Percentiles rank a stretch among this genome's conserved stretches.
Evolutionary conservation across 2,113 vertebrate genomes (phyloP).

Genomic region (Podarcis muralis): DNA sequence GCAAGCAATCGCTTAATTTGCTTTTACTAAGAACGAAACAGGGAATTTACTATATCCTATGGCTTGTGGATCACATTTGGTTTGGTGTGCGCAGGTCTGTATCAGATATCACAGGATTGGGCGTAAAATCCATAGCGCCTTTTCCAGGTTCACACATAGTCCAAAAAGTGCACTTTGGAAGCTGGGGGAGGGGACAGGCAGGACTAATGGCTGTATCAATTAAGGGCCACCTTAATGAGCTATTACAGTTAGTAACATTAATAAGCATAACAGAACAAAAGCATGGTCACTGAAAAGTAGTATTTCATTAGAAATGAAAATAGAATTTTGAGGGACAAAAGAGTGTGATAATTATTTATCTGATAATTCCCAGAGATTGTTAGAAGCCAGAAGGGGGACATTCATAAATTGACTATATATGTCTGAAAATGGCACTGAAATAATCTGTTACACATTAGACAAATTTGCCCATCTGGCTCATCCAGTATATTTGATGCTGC

Average conservation of each 20-base stretch:
- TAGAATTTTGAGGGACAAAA: not conserved
- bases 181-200: not conserved
- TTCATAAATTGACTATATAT: slow-evolving; percentile 46
- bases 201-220: not conserved
- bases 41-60: not conserved
- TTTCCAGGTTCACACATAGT: not conserved
- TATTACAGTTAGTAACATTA: slow-evolving; percentile 13
- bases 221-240: not conserved
- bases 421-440: slow-evolving; percentile 47
- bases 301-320: slow-evolving; percentile 16
- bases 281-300: not conserved
- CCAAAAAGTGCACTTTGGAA: not conserved
- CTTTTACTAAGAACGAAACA: not conserved
- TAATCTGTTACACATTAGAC: slow-evolving; percentile 48
- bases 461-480: slow-evolving; percentile 64
- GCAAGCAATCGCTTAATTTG: not conserved
- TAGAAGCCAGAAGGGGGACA: not conserved
- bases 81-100: not conserved
- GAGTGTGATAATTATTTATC: slow-evolving; percentile 23
- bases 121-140: not conserved
- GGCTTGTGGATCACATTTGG: not conserved
- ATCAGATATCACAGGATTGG: not conserved
- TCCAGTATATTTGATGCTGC: slow-evolving; percentile 35
- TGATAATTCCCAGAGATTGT: not conserved
- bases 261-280: not conserved